phyloP scores from a whole-genome alignment of 2,888 invertebrate genomes.

The Cryptophagus acutangulus region DNA sequence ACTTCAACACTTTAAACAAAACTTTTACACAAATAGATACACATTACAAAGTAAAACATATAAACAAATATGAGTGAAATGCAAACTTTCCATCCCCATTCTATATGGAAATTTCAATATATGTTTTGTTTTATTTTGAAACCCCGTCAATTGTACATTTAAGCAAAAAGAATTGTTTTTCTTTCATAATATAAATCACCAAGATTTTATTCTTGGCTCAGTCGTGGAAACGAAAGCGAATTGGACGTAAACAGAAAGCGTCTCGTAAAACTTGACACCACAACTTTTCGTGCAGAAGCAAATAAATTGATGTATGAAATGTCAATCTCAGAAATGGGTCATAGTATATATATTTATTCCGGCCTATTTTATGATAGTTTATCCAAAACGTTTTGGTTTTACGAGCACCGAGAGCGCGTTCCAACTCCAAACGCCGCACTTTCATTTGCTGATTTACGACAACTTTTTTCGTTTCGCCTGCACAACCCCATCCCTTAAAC shows the following conservation, averaged over 20 bases:
- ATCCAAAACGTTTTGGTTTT: conserved; percentile 27
- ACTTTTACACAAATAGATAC: background rate
- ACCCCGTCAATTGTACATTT: no score
- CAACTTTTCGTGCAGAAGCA: conserved; percentile 28
- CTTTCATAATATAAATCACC: no score
- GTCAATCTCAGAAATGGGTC: conserved; percentile 40
- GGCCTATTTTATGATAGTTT: conserved; percentile 36
- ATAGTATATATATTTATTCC: conserved; percentile 27
- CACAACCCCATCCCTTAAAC: conserved; percentile 3
- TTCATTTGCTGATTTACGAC: conserved; percentile 22
- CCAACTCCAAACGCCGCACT: conserved; percentile 20
- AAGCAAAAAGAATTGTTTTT: no score
- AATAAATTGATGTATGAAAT: conserved; percentile 40
- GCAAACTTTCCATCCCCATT: no score
- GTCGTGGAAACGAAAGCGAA: no score
- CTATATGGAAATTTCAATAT: no score
- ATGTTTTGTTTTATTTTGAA: no score
- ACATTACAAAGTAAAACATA: no score
- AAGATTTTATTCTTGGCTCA: no score
- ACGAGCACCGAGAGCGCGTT: conserved; percentile 16
- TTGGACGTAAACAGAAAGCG: no score
- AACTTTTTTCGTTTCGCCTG: conserved; percentile 12
- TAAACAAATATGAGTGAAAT: no score
- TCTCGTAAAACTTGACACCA: conserved; percentile 29
- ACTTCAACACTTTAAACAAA: background rate